Percentiles rank a stretch among this genome's conserved stretches.
Evolutionary conservation across 2,113 vertebrate species (phyloP).

Genomic region (Clarias gariepinus): DNA sequence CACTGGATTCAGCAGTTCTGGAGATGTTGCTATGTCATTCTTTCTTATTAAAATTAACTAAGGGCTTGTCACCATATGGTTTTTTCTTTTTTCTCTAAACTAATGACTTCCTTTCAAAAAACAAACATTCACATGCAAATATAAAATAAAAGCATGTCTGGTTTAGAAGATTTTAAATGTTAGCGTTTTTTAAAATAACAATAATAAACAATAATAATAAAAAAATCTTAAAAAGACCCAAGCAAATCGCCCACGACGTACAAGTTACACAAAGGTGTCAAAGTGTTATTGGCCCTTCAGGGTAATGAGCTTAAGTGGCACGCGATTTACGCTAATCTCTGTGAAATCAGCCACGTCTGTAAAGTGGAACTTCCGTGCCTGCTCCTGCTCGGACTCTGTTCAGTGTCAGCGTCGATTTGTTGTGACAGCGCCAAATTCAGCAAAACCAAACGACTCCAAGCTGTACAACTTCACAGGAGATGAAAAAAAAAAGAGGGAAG

Average conservation of each 20-base stretch:
- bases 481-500: constrained; percentile 24
- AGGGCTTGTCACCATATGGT: not conserved
- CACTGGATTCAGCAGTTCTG: not conserved
- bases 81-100: not conserved
- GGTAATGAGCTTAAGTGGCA: constrained; percentile 74
- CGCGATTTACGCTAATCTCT: constrained; percentile 75
- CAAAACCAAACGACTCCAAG: constrained; percentile 59
- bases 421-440: constrained; percentile 69
- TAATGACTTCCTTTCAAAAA: not conserved
- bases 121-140: not conserved
- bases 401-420: constrained; percentile 68
- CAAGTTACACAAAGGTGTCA: constrained; percentile 68
- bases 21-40: not conserved
- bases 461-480: constrained; percentile 50
- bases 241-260: constrained; percentile 54
- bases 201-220: constrained; percentile 40
- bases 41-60: not conserved
- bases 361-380: constrained; percentile 66
- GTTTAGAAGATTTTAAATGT: constrained; percentile 37
- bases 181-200: constrained; percentile 43
- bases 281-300: constrained; percentile 69
- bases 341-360: constrained; percentile 71
- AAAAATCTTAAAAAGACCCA: constrained; percentile 24
- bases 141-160: not conserved
- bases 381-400: constrained; percentile 65